Percentiles rank a stretch among this genome's conserved stretches.
Evolutionary conservation across 2,888 invertebrate species (phyloP).

Genomic region (Ischnus inquisitorius): DNA sequence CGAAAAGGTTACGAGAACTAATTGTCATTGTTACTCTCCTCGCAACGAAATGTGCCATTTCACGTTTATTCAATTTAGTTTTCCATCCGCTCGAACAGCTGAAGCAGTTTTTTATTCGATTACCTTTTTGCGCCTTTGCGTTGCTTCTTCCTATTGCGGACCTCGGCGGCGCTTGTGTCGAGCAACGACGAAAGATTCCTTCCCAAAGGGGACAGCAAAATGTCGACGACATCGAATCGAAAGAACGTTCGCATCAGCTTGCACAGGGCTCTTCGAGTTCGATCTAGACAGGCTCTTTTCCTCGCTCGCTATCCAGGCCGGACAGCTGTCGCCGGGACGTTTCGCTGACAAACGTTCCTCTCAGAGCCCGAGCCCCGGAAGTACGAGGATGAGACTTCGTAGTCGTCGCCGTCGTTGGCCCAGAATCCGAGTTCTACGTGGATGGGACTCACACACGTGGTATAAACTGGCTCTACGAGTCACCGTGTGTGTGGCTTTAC

Average conservation of each 20-base stretch:
- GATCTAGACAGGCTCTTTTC: conserved; percentile 39
- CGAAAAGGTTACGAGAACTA: too few relatives aligned
- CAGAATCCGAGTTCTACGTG: conserved; percentile 68
- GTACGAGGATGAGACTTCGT: conserved; percentile 37
- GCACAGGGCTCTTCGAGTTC: background rate
- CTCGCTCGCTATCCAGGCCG: conserved; percentile 62
- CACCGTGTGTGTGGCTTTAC: conserved; percentile 32
- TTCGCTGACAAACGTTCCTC: conserved; percentile 66
- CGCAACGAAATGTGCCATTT: too few relatives aligned
- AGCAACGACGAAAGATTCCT: conserved; percentile 4
- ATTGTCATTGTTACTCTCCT: too few relatives aligned
- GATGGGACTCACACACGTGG: conserved; percentile 37
- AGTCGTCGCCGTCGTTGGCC: conserved; percentile 62
- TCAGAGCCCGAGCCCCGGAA: conserved; percentile 52
- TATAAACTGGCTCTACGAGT: background rate
- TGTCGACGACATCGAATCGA: conserved; percentile 52
- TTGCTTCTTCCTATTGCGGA: background rate
- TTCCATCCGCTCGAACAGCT: too few relatives aligned
- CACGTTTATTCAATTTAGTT: too few relatives aligned
- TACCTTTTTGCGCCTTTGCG: background rate
- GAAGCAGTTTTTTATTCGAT: background rate
- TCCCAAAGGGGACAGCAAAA: conserved; percentile 42
- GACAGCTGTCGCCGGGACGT: conserved; percentile 72
- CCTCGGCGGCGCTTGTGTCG: background rate
- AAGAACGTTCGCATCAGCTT: conserved; percentile 41